Evolutionary conservation across 2,797 vertebrate species (phyloP).

Genomic region (Enteromius afrohamiltoni): DNA sequence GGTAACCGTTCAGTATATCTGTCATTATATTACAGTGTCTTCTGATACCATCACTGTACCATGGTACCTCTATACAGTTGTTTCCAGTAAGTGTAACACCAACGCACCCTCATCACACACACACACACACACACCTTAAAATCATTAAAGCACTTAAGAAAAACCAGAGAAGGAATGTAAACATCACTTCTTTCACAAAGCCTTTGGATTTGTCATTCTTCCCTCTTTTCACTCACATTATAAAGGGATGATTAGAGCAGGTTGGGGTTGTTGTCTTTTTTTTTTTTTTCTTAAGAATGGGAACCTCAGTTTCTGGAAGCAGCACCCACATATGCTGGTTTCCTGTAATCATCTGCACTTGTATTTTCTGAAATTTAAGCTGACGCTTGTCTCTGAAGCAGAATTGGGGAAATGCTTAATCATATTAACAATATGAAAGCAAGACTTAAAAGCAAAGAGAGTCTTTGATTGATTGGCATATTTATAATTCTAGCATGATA

Average conservation of each 20-base stretch:
- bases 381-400: slow-evolving; percentile 12
- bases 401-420: slow-evolving; percentile 20
- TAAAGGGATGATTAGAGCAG: slow-evolving; percentile 8
- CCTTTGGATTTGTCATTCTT: slow-evolving; percentile 39
- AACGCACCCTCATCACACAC: slow-evolving; percentile 27
- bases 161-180: slow-evolving; percentile 47
- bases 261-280: not conserved
- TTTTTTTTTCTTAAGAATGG: slow-evolving; percentile 3
- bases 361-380: slow-evolving; percentile 26
- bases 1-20: not conserved
- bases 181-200: slow-evolving; percentile 44
- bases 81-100: slow-evolving; percentile 20
- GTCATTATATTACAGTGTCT: not conserved
- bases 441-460: slow-evolving; percentile 4
- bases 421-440: not conserved
- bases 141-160: slow-evolving; percentile 55
- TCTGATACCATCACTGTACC: slow-evolving; percentile 5
- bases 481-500: not conserved
- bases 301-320: slow-evolving; percentile 2
- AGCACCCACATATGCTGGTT: slow-evolving; percentile 39
- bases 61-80: not conserved
- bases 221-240: slow-evolving; percentile 27
- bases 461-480: not conserved
- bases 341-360: slow-evolving; percentile 30
- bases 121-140: slow-evolving; percentile 32